Evolutionary conservation across 1,140 invertebrate species (phyloP).

Genomic region (Trichomalopsis sarcophagae): DNA sequence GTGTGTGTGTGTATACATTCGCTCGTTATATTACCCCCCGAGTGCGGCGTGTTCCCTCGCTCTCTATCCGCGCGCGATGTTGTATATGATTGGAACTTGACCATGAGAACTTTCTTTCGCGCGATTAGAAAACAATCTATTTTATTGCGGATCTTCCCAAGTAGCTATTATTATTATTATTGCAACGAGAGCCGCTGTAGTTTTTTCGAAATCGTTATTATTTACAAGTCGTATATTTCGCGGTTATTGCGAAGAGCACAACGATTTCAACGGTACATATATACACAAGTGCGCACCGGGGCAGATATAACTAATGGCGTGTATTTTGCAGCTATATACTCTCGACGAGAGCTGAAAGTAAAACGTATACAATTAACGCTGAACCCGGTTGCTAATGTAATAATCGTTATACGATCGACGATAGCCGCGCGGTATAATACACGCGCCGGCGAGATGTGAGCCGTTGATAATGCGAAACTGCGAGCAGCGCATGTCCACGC

Average conservation of each 20-base stretch:
- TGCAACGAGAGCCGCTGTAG: too few species aligned
- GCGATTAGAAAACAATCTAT: neutral
- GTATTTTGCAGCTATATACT: too few species aligned
- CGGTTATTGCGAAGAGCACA: too few species aligned
- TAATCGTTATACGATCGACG: slow-evolving; percentile 11
- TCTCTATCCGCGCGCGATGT: neutral
- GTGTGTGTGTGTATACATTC: neutral
- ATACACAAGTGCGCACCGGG: too few species aligned
- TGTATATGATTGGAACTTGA: neutral
- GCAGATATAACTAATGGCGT: too few species aligned
- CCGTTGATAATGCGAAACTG: slow-evolving; percentile 39
- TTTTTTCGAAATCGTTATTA: too few species aligned
- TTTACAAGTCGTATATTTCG: too few species aligned
- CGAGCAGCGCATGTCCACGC: slow-evolving; percentile 53
- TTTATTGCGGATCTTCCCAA: neutral
- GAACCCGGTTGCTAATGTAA: slow-evolving; percentile 11
- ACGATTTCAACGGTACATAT: too few species aligned
- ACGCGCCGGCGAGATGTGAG: neutral
- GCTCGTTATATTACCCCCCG: neutral
- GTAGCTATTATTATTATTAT: too few species aligned
- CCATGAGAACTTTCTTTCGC: slow-evolving; percentile 2
- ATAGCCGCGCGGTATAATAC: neutral
- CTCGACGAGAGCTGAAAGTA: neutral
- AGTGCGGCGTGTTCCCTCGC: too few species aligned
- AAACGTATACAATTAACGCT: slow-evolving; percentile 8